Percentiles rank a stretch among this genome's conserved stretches.
These are phyloP conservation scores for Chaitophorus viminalis DNA, from an alignment of 2,888 invertebrate species.

Conservation along the genomic window DNA sequence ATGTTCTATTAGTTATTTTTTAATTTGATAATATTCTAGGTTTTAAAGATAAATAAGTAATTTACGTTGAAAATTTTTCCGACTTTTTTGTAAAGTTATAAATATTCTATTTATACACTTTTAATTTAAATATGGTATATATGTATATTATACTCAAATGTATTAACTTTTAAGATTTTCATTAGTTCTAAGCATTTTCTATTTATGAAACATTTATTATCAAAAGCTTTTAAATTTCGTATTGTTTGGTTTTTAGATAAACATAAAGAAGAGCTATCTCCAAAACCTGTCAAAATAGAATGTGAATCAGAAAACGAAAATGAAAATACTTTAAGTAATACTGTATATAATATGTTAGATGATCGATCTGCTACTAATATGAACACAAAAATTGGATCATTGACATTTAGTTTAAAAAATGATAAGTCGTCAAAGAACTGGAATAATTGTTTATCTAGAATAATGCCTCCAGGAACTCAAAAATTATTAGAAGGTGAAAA, in stretches of 20 bases:
- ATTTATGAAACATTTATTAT: neutral
- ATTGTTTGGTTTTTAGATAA: constrained; percentile 45
- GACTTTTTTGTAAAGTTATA: no score
- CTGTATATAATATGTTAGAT: constrained; percentile 34
- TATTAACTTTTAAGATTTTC: neutral
- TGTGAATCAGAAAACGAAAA: constrained; percentile 50
- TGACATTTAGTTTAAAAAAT: constrained; percentile 30
- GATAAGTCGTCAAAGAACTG: constrained; percentile 39
- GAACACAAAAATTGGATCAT: constrained; percentile 53
- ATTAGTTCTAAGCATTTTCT: neutral
- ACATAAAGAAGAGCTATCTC: constrained; percentile 32
- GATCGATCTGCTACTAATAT: constrained; percentile 6
- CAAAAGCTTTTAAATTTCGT: neutral
- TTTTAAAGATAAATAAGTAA: no score
- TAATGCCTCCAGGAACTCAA: constrained; percentile 45
- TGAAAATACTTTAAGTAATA: constrained; percentile 48
- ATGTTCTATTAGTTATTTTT: no score
- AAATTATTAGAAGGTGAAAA: constrained; percentile 54
- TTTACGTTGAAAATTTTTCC: no score
- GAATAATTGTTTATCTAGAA: constrained; percentile 48
- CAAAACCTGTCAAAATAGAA: constrained; percentile 2
- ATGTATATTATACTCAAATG: neutral
- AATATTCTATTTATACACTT: no score
- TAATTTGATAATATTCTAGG: no score
- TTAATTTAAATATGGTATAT: no score